Conservation (phyloP, 2,888 invertebrate genomes). For the Trissolcus japonicus region DNA sequence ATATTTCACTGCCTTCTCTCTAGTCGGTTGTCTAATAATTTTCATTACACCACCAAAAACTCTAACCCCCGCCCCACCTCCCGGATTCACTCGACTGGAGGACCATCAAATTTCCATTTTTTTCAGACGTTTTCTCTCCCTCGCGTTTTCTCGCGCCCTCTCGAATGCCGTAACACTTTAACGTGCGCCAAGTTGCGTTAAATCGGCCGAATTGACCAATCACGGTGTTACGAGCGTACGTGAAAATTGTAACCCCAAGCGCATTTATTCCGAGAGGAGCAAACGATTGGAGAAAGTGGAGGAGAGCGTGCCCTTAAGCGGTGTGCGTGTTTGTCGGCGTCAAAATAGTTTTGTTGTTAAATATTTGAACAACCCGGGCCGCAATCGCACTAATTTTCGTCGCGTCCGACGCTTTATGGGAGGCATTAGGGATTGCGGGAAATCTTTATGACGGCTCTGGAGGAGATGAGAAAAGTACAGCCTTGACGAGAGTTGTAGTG, state of each 20-base stretch:
- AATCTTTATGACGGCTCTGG: slow-evolving; percentile 43
- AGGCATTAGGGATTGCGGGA: slow-evolving; percentile 53
- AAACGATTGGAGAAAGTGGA: slow-evolving; percentile 7
- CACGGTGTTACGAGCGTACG: slow-evolving; percentile 48
- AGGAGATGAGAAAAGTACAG: slow-evolving; percentile 45
- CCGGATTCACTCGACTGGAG: slow-evolving; percentile 3
- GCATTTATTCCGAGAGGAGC: slow-evolving; percentile 28
- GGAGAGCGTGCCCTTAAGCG: slow-evolving; percentile 9
- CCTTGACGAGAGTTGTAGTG: slow-evolving; percentile 53
- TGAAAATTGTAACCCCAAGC: slow-evolving; percentile 47
- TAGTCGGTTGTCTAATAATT: slow-evolving; percentile 32
- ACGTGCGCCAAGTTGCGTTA: slow-evolving; percentile 23
- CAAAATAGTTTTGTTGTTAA: slow-evolving; percentile 48
- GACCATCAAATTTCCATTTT: slow-evolving; percentile 38
- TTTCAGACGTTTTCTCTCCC: background rate
- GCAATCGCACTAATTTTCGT: slow-evolving; percentile 54
- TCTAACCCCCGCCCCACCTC: background rate
- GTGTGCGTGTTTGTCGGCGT: background rate
- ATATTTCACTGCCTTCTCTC: slow-evolving; percentile 15
- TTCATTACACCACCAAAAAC: slow-evolving; percentile 17
- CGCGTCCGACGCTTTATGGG: slow-evolving; percentile 40
- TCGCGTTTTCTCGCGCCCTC: slow-evolving; percentile 17
- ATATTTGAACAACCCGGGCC: slow-evolving; percentile 45
- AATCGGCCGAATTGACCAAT: slow-evolving; percentile 52
- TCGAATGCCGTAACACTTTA: slow-evolving; percentile 20